A percentile compares a stretch with the other conserved stretches of the same genome.
phyloP scores from a whole-genome alignment of 1,140 invertebrate species.

The Chrysomallon squamiferum region DNA sequence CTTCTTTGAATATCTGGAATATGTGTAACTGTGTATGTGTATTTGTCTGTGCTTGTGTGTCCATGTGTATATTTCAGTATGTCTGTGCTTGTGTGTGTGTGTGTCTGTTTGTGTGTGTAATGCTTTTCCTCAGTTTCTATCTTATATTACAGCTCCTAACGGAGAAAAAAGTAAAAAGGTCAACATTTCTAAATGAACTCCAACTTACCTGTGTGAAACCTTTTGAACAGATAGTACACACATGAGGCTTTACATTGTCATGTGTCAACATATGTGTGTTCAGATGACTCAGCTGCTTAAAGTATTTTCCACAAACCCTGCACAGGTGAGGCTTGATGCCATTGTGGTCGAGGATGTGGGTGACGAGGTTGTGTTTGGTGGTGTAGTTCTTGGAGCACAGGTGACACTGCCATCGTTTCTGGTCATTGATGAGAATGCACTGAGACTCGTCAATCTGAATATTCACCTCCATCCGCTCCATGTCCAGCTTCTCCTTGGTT shows the following conservation, averaged over 20 bases:
- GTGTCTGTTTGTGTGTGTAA: too few relatives aligned
- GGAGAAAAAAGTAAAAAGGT: too few relatives aligned
- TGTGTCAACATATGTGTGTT: conserved; percentile 63
- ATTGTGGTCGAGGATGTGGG: conserved; percentile 59
- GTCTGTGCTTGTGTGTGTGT: too few relatives aligned
- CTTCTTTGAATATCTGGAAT: too few relatives aligned
- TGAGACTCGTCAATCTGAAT: conserved; percentile 54
- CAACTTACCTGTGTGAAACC: conserved; percentile 64
- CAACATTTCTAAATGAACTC: too few relatives aligned
- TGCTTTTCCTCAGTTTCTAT: too few relatives aligned
- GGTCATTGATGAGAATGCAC: conserved; percentile 43
- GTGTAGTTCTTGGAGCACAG: conserved; percentile 59
- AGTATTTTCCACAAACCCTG: conserved; percentile 60
- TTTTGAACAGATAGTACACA: conserved; percentile 55
- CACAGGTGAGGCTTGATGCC: conserved; percentile 61
- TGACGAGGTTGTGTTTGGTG: conserved; percentile 61
- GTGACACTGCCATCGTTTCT: conserved; percentile 58
- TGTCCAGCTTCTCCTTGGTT: conserved; percentile 8
- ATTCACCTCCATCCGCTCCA: conserved; percentile 30
- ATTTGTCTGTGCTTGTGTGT: too few relatives aligned
- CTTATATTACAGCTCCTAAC: too few relatives aligned
- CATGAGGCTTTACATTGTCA: conserved; percentile 58
- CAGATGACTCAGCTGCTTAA: conserved; percentile 59
- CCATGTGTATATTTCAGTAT: too few relatives aligned
- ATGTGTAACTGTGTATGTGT: too few relatives aligned